A percentile compares a stretch with the other conserved stretches of the same genome.
Conservation (phyloP, 2,888 invertebrate species). For the Pocota personata region DNA sequence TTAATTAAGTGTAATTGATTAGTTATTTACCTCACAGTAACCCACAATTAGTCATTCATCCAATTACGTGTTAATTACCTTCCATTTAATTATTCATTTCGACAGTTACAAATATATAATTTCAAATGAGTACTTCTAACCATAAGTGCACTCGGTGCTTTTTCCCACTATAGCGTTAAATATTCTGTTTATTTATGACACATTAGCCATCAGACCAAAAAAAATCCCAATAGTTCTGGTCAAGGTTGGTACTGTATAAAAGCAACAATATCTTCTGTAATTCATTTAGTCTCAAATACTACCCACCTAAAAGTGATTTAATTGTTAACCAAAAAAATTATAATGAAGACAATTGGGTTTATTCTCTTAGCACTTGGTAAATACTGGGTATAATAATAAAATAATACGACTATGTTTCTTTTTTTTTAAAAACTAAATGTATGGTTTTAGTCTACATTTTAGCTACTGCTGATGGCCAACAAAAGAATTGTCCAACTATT, state of each 20-base stretch:
- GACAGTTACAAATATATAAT: too few species aligned
- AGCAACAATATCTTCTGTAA: not conserved
- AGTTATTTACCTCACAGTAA: too few species aligned
- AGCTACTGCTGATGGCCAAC: not conserved
- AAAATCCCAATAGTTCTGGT: not conserved
- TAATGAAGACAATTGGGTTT: not conserved
- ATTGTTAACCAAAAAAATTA: not conserved
- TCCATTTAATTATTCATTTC: too few species aligned
- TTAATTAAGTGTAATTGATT: too few species aligned
- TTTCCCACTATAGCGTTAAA: too few species aligned
- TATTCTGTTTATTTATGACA: not conserved
- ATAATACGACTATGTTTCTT: too few species aligned
- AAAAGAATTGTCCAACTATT: not conserved
- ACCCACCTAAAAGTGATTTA: not conserved
- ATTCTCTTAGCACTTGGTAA: slow-evolving; percentile 27
- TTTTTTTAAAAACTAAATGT: not conserved
- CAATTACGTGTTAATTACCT: too few species aligned
- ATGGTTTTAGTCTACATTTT: not conserved
- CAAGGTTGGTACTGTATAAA: slow-evolving; percentile 12
- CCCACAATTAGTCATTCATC: too few species aligned
- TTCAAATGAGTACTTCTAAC: too few species aligned
- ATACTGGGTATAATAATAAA: not conserved
- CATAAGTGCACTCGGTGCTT: too few species aligned
- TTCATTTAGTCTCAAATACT: not conserved
- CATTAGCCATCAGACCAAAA: not conserved